Conservation (phyloP, 2,888 invertebrate species). For the Ptilodon capucinus region DNA sequence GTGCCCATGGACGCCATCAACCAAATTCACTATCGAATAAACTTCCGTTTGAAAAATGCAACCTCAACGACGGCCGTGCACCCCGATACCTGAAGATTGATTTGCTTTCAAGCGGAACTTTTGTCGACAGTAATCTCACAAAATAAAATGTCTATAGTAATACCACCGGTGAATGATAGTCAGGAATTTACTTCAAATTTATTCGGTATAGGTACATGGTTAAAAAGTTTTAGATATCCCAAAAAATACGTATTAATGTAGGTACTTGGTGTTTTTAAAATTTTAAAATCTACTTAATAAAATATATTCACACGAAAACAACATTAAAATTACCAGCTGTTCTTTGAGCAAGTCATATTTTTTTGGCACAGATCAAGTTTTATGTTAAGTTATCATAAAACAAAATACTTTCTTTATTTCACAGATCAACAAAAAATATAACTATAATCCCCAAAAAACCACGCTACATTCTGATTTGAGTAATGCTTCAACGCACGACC, state of each 20-base stretch:
- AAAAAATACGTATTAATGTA: neutral
- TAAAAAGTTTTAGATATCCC: constrained; percentile 4
- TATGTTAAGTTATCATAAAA: no score
- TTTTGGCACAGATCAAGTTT: no score
- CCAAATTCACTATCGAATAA: constrained; percentile 16
- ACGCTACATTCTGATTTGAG: no score
- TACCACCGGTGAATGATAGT: constrained; percentile 17
- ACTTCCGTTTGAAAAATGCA: constrained; percentile 24
- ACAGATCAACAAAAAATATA: no score
- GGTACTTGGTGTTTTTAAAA: no score
- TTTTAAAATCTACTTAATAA: neutral
- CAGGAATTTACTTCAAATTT: constrained; percentile 19
- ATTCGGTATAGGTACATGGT: constrained; percentile 16
- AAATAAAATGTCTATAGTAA: neutral
- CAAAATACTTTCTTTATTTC: no score
- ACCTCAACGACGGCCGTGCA: constrained; percentile 9
- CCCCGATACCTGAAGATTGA: constrained; percentile 19
- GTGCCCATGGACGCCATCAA: constrained; percentile 20
- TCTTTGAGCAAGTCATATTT: no score
- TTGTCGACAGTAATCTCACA: constrained; percentile 7
- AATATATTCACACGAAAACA: neutral
- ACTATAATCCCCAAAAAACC: no score
- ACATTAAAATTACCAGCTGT: no score
- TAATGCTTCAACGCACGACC: no score
- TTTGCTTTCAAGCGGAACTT: constrained; percentile 9